phyloP scores from a whole-genome alignment of 1,140 invertebrate species.

The Sogatella furcifera region DNA sequence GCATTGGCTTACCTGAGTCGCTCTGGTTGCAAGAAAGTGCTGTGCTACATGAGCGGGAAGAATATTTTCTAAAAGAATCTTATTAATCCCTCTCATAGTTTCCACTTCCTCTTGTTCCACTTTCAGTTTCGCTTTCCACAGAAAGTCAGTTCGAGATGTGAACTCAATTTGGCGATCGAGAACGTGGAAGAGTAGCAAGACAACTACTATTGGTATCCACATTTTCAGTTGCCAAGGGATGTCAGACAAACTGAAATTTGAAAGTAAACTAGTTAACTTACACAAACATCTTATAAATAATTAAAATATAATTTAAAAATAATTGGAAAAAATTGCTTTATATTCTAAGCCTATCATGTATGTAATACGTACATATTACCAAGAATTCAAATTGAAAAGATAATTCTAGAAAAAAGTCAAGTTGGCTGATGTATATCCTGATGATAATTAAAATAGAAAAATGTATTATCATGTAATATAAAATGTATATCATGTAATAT shows the following conservation, averaged over 20 bases:
- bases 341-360: no score
- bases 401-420: no score
- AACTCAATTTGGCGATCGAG: constrained; percentile 78
- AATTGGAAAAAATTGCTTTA: no score
- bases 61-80: constrained; percentile 91
- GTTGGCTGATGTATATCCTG: no score
- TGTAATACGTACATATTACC: no score
- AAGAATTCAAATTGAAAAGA: no score
- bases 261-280: no score
- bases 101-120: constrained; percentile 87
- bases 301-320: no score
- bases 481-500: no score
- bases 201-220: constrained; percentile 46
- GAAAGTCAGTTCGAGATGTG: constrained; percentile 75
- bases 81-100: constrained; percentile 90
- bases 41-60: constrained; percentile 91
- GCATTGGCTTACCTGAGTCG: constrained; percentile 41
- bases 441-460: no score
- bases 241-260: constrained; percentile 44
- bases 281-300: no score
- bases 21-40: constrained; percentile 67
- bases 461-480: no score
- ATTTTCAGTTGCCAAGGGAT: constrained; percentile 52
- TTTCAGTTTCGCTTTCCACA: constrained; percentile 85
- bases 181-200: constrained; percentile 52